Conservation (phyloP, 1,140 invertebrate species). For the Alviniconcha marisindica region DNA sequence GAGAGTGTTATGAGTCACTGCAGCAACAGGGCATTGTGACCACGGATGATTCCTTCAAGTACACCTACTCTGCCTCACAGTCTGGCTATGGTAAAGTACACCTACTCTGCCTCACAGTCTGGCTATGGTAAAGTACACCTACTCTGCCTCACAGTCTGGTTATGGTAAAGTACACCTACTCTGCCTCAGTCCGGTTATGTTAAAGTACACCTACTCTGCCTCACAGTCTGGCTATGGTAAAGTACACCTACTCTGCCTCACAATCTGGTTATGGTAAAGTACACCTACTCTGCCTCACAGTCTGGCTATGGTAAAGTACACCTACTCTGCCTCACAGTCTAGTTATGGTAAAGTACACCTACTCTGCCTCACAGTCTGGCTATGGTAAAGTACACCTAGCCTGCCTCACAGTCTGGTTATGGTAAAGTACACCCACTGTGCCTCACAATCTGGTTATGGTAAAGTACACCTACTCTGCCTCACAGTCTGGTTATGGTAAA, state of each 20-base stretch:
- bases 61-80: neutral
- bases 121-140: slow-evolving; percentile 11
- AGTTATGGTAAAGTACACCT: slow-evolving; percentile 6
- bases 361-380: neutral
- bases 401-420: neutral
- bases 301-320: too few species aligned
- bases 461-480: too few species aligned
- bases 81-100: slow-evolving; percentile 15
- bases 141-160: neutral
- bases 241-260: too few species aligned
- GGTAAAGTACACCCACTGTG: neutral
- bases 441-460: neutral
- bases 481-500: too few species aligned
- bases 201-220: too few species aligned
- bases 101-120: neutral
- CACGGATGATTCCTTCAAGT: slow-evolving; percentile 19
- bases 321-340: too few species aligned
- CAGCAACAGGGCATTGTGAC: neutral
- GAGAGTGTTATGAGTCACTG: neutral
- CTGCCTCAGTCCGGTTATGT: too few species aligned
- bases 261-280: too few species aligned
- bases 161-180: too few species aligned
- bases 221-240: too few species aligned
- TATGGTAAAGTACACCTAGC: slow-evolving; percentile 2
- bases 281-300: too few species aligned